Conservation (phyloP, 2,888 invertebrate species). For the Lasiommata megera region DNA sequence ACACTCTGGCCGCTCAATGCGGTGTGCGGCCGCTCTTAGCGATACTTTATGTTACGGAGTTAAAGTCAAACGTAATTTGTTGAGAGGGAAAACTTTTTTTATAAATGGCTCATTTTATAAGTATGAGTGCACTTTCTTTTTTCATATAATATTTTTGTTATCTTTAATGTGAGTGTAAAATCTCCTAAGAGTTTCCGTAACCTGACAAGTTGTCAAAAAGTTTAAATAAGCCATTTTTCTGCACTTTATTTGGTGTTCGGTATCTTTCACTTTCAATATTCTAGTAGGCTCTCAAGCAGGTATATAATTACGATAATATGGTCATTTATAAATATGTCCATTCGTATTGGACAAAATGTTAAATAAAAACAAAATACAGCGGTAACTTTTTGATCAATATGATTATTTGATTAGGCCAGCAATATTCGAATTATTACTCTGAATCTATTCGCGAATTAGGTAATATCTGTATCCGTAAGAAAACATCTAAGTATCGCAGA, state of each 20-base stretch:
- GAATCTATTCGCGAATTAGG: too few species aligned
- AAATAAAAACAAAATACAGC: too few species aligned
- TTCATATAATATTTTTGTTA: conserved; percentile 12
- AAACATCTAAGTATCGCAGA: too few species aligned
- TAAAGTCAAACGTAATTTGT: conserved; percentile 27
- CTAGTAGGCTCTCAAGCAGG: neutral
- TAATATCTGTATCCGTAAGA: too few species aligned
- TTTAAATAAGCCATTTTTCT: neutral
- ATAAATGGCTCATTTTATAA: conserved; percentile 12
- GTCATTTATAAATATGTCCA: too few species aligned
- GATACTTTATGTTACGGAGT: conserved; percentile 21
- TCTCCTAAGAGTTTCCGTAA: neutral
- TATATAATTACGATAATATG: neutral
- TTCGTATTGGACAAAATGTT: too few species aligned
- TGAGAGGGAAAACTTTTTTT: conserved; percentile 28
- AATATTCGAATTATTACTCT: too few species aligned
- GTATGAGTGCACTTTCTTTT: conserved; percentile 25
- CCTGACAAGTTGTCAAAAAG: neutral
- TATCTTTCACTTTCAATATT: neutral
- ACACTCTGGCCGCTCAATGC: neutral
- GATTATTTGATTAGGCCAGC: too few species aligned
- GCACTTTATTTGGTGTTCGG: neutral
- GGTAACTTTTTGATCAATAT: too few species aligned
- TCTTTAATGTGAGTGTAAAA: neutral
- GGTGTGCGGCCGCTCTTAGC: conserved; percentile 13